Conservation (phyloP, 1,140 invertebrate genomes). For the Trichonephila clavipes region DNA sequence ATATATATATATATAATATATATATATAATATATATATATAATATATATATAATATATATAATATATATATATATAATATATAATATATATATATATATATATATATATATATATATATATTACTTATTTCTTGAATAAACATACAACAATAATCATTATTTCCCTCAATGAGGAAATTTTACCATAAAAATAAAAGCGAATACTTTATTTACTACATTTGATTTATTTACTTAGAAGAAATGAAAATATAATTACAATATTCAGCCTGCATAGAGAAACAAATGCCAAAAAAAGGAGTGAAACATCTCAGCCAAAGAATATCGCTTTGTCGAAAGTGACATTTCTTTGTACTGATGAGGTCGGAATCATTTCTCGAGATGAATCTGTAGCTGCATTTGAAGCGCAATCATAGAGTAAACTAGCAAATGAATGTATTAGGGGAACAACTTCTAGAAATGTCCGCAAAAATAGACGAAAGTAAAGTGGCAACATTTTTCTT, state of each 20-base stretch:
- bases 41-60: too few relatives aligned
- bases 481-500: conserved; percentile 46
- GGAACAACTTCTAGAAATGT: conserved; percentile 26
- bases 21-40: too few relatives aligned
- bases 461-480: conserved; percentile 54
- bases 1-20: too few relatives aligned
- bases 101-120: too few relatives aligned
- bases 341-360: background rate
- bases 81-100: too few relatives aligned
- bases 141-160: too few relatives aligned
- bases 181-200: background rate
- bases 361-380: conserved; percentile 37
- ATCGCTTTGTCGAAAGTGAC: background rate
- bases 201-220: background rate
- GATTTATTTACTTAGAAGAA: background rate
- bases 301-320: background rate
- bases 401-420: background rate
- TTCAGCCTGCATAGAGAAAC: background rate
- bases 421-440: conserved; percentile 19
- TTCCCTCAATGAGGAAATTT: background rate
- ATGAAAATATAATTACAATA: background rate
- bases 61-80: too few relatives aligned
- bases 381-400: background rate
- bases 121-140: too few relatives aligned
- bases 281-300: background rate